These are phyloP conservation scores for Naso thynnoides DNA, from an alignment of 2,797 vertebrate genomes.

Conservation along the genomic window DNA sequence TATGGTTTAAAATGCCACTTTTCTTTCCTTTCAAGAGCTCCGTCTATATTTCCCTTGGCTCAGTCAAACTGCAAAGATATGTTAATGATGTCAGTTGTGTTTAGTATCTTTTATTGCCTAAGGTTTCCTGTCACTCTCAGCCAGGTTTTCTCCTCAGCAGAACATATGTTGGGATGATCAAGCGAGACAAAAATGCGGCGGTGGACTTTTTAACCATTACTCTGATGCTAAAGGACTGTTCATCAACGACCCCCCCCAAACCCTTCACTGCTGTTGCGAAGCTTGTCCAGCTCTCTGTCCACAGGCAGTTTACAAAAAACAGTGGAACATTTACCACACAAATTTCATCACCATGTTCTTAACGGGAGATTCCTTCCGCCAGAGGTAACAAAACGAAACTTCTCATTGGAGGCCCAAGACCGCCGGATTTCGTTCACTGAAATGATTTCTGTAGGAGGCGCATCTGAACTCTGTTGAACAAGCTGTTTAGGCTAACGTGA, in stretches of 20 bases:
- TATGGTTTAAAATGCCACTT: not conserved
- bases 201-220: slow-evolving; percentile 7
- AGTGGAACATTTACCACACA: not conserved
- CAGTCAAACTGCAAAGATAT: not conserved
- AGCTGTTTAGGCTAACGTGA: not conserved
- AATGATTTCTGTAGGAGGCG: not conserved
- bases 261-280: not conserved
- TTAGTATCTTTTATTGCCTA: not conserved
- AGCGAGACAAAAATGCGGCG: not conserved
- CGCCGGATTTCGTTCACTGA: not conserved
- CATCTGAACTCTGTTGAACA: not conserved
- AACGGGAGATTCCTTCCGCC: not conserved
- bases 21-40: not conserved
- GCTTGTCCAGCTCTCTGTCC: not conserved
- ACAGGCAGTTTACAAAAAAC: not conserved
- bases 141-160: not conserved
- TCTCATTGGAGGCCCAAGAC: not conserved
- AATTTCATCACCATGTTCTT: not conserved
- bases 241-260: not conserved
- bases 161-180: slow-evolving; percentile 6
- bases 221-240: slow-evolving; percentile 33
- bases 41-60: not conserved
- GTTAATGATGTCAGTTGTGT: not conserved
- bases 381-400: not conserved
- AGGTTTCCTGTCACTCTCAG: slow-evolving; percentile 4